These are phyloP conservation scores for Meghimatium bilineatum DNA, from an alignment of 2,888 invertebrate genomes.

Conservation along the genomic window DNA sequence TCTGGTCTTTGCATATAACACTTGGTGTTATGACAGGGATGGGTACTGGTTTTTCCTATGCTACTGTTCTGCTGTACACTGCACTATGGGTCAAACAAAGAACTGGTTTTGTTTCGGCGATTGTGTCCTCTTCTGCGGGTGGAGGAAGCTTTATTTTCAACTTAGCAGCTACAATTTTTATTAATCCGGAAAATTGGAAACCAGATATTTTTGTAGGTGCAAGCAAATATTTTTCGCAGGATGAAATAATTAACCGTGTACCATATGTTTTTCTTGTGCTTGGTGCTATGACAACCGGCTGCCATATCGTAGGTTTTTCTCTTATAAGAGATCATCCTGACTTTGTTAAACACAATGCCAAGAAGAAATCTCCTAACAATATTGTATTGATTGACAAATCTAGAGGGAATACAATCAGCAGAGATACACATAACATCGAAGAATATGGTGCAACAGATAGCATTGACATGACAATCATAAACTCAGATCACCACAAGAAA, in stretches of 20 bases:
- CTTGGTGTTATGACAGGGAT: slow-evolving; percentile 2
- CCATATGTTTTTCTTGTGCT: slow-evolving; percentile 17
- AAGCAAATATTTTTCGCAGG: slow-evolving; percentile 18
- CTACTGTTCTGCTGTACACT: background rate
- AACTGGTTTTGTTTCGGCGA: background rate
- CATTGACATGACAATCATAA: background rate
- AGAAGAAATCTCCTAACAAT: background rate
- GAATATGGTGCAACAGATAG: background rate
- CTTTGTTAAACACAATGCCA: background rate
- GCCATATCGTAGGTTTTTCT: background rate
- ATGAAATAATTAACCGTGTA: background rate
- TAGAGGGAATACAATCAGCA: background rate
- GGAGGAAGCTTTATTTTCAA: slow-evolving; percentile 24
- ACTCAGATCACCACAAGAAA: background rate
- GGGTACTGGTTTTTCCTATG: background rate
- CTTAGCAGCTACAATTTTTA: background rate
- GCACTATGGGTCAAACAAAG: background rate
- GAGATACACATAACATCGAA: background rate
- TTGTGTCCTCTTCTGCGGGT: background rate
- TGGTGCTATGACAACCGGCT: slow-evolving; percentile 7
- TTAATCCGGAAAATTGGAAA: slow-evolving; percentile 6
- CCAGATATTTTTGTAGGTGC: slow-evolving; percentile 5
- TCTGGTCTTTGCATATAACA: slow-evolving; percentile 10
- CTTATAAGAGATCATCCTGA: slow-evolving; percentile 21
- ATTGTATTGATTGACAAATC: background rate